phyloP scores from a whole-genome alignment of 2,797 vertebrate genomes.

The Cottoperca gobio region DNA sequence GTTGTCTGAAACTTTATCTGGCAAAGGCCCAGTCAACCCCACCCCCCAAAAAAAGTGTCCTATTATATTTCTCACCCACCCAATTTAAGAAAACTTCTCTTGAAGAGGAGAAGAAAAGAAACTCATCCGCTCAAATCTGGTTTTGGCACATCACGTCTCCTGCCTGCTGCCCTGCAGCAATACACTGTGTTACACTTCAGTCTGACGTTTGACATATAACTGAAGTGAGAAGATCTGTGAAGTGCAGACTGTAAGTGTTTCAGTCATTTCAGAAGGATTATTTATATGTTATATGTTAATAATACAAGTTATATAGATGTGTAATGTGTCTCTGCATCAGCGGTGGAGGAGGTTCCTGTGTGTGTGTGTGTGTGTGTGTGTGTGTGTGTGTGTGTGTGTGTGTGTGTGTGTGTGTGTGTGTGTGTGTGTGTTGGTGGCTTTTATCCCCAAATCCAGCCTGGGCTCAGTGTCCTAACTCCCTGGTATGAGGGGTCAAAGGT shows the following conservation, averaged over 20 bases:
- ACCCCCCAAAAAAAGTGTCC: conserved; percentile 26
- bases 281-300: background rate
- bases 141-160: conserved; percentile 49
- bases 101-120: conserved; percentile 55
- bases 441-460: conserved; percentile 51
- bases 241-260: background rate
- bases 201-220: conserved; percentile 55
- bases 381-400: conserved; percentile 28
- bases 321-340: background rate
- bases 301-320: background rate
- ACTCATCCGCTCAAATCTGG: conserved; percentile 45
- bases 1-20: conserved; percentile 66
- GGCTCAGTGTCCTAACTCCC: conserved; percentile 69
- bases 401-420: conserved; percentile 31
- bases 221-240: conserved; percentile 56
- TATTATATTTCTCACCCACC: conserved; percentile 55
- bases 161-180: conserved; percentile 61
- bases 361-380: conserved; percentile 32
- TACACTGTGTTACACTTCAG: too few relatives aligned
- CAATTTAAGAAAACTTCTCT: conserved; percentile 51
- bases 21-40: conserved; percentile 44
- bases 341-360: conserved; percentile 4
- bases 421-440: conserved; percentile 47
- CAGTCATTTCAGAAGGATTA: too few relatives aligned
- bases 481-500: conserved; percentile 84